A percentile compares a stretch with the other conserved stretches of the same genome.
phyloP scores from a whole-genome alignment of 2,888 invertebrate species.

The Stenchaetothrips biformis region DNA sequence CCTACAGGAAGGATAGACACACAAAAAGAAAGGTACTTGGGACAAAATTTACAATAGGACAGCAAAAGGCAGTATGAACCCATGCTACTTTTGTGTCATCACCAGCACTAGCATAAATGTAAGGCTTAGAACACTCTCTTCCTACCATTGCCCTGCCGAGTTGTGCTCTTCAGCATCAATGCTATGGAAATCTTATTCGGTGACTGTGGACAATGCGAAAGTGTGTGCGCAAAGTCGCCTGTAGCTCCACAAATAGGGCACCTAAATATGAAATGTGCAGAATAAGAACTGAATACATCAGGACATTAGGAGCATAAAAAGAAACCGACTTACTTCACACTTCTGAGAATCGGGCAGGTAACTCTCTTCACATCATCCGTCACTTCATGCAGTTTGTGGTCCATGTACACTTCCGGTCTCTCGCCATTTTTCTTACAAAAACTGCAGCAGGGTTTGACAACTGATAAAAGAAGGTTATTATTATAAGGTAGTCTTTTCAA shows the following conservation, averaged over 20 bases:
- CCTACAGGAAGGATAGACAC: too few relatives aligned
- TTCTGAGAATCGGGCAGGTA: neutral
- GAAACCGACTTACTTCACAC: neutral
- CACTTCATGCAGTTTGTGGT: neutral
- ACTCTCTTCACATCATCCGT: neutral
- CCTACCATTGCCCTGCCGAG: neutral
- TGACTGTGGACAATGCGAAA: neutral
- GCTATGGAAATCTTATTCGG: neutral
- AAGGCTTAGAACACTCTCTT: too few relatives aligned
- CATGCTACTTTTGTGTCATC: too few relatives aligned
- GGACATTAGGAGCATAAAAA: neutral
- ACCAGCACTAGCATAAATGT: too few relatives aligned
- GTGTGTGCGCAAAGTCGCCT: neutral
- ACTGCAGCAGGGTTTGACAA: neutral
- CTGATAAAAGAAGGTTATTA: neutral
- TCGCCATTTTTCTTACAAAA: conserved; percentile 4
- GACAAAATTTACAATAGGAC: too few relatives aligned
- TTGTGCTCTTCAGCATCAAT: neutral
- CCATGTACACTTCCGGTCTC: neutral
- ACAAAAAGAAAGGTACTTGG: too few relatives aligned
- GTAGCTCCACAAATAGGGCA: neutral
- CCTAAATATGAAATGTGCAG: neutral
- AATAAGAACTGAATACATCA: neutral
- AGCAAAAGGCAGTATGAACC: too few relatives aligned
- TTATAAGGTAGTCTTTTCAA: too few relatives aligned